Percentiles rank a stretch among this genome's conserved stretches.
phyloP scores from a whole-genome alignment of 2,797 vertebrate species.

The Tokudaia muenninki region DNA sequence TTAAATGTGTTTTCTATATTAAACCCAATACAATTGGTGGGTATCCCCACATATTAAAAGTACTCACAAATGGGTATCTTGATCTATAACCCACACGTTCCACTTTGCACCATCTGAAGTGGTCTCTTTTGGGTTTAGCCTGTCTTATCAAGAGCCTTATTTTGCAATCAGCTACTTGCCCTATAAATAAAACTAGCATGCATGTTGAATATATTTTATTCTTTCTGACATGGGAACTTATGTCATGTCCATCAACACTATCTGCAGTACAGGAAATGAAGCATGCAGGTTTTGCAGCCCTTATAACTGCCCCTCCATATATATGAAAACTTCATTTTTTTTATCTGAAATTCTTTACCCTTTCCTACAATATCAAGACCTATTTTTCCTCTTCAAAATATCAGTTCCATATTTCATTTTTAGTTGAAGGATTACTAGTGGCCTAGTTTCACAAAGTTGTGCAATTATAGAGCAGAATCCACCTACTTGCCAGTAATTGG shows the following conservation, averaged over 20 bases:
- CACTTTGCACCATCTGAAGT: background rate
- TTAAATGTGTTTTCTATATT: background rate
- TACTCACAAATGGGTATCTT: background rate
- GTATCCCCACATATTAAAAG: background rate
- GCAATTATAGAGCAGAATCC: conserved; percentile 76
- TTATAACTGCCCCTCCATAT: background rate
- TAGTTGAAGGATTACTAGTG: conserved; percentile 74
- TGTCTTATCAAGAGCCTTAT: background rate
- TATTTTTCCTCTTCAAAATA: conserved; percentile 73
- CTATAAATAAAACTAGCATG: background rate
- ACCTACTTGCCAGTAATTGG: conserved; percentile 79
- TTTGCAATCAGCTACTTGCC: background rate
- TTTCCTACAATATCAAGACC: conserved; percentile 26
- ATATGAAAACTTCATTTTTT: background rate
- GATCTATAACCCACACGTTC: background rate
- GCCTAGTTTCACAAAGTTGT: conserved; percentile 72
- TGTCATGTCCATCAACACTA: background rate
- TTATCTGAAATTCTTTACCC: background rate
- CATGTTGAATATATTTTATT: background rate
- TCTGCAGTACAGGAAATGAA: background rate
- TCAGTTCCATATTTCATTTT: conserved; percentile 64
- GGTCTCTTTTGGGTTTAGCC: background rate
- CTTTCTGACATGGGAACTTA: background rate
- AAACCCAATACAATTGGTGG: background rate
- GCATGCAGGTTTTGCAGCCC: accelerated